Percentiles rank a stretch among this genome's conserved stretches.
Evolutionary conservation across 1,140 invertebrate species (phyloP).

Genomic region (Formica selysi): DNA sequence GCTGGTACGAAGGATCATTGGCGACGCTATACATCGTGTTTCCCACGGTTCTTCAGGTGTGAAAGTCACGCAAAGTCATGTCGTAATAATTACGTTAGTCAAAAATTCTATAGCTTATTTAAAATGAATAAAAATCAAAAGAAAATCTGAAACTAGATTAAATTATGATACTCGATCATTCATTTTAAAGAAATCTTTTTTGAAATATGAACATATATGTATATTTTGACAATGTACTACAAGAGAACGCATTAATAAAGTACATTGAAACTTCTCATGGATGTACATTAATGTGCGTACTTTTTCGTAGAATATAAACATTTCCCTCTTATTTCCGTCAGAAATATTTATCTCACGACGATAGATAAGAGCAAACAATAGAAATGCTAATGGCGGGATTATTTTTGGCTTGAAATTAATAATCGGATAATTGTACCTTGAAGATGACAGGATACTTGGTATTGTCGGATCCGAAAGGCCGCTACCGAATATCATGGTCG

Average conservation of each 20-base stretch:
- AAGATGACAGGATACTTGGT: conserved; percentile 38
- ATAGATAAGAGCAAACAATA: conserved; percentile 35
- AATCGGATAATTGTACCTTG: conserved; percentile 38
- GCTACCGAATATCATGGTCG: conserved; percentile 23
- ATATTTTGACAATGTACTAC: background rate
- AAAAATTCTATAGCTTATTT: conserved; percentile 1
- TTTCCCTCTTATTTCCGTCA: background rate
- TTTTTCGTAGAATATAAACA: background rate
- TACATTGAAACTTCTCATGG: background rate
- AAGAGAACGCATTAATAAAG: background rate
- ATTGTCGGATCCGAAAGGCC: conserved; percentile 37
- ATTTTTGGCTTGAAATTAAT: conserved; percentile 32
- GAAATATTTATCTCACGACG: conserved; percentile 7
- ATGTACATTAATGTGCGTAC: too few species aligned
- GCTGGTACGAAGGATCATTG: conserved; percentile 7
- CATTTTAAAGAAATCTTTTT: background rate
- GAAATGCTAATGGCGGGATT: conserved; percentile 22
- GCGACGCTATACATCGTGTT: conserved; percentile 10
- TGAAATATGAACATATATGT: background rate
- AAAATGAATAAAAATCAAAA: background rate
- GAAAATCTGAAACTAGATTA: background rate
- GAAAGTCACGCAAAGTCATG: background rate
- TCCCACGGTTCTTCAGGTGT: conserved; percentile 11
- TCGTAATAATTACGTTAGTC: background rate
- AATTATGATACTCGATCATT: background rate